Conservation (phyloP, 2,888 invertebrate species). For the Hypercompe scribonia region DNA sequence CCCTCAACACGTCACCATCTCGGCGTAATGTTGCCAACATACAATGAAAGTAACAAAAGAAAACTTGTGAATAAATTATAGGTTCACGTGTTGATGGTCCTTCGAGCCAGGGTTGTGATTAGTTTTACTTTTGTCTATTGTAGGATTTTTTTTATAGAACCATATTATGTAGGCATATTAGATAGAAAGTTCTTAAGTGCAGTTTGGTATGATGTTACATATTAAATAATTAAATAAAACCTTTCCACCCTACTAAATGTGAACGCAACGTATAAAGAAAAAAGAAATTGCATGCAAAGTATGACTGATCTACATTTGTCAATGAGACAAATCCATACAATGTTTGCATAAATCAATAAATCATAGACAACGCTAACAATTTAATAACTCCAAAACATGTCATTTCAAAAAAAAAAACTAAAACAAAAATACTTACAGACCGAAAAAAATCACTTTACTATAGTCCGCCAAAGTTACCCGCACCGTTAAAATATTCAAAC, state of each 20-base stretch:
- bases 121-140: too few species aligned
- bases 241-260: too few species aligned
- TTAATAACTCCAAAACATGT: neutral
- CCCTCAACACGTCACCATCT: too few species aligned
- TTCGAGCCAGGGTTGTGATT: neutral
- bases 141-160: too few species aligned
- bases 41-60: neutral
- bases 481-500: constrained; percentile 1
- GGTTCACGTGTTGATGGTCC: neutral
- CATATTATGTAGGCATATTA: too few species aligned
- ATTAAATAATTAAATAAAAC: too few species aligned
- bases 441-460: constrained; percentile 5
- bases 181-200: too few species aligned
- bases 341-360: neutral
- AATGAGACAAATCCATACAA: constrained; percentile 3
- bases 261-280: too few species aligned
- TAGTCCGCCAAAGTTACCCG: neutral
- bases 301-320: too few species aligned
- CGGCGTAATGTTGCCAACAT: too few species aligned
- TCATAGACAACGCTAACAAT: neutral
- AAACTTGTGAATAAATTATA: neutral
- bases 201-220: too few species aligned
- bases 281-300: neutral
- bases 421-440: neutral
- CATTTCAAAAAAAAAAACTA: neutral